Conservation (phyloP, 2,113 vertebrate species). For the Syngnathus typhle region DNA sequence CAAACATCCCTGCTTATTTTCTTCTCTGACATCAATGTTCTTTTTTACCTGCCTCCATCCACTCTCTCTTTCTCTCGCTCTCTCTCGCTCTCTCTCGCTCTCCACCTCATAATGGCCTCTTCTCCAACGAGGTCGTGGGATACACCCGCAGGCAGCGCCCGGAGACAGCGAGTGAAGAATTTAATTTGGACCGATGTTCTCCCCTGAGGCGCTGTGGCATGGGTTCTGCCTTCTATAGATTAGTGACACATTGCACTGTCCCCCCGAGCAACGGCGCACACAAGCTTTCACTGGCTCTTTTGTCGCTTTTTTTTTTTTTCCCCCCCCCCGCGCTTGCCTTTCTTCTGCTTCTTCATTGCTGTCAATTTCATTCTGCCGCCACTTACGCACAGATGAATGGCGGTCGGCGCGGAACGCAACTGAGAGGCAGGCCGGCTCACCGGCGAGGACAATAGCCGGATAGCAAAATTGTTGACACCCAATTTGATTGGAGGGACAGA, state of each 20-base stretch:
- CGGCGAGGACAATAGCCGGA: slow-evolving; percentile 12
- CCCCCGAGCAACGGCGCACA: slow-evolving; percentile 23
- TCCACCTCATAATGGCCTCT: neutral
- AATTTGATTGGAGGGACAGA: neutral
- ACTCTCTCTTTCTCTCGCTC: neutral
- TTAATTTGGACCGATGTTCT: slow-evolving; percentile 49
- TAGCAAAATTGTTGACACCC: slow-evolving; percentile 5
- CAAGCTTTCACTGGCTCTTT: slow-evolving; percentile 14
- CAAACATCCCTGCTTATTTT: neutral
- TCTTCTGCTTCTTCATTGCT: slow-evolving; percentile 13
- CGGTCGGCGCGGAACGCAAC: slow-evolving; percentile 13
- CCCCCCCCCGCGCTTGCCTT: slow-evolving; percentile 4
- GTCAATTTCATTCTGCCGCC: slow-evolving; percentile 26
- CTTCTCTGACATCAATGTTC: neutral
- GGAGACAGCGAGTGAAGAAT: slow-evolving; percentile 36
- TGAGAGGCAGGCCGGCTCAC: slow-evolving; percentile 18
- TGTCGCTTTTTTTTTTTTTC: slow-evolving; percentile 28
- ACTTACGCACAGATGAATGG: slow-evolving; percentile 27
- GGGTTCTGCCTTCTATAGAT: slow-evolving; percentile 36
- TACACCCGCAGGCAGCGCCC: slow-evolving; percentile 27
- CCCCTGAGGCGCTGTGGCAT: slow-evolving; percentile 30
- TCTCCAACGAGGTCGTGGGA: slow-evolving; percentile 32
- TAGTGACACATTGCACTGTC: slow-evolving; percentile 33
- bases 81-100: neutral
- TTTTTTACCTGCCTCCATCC: neutral